Percentiles rank a stretch among this genome's conserved stretches.
phyloP scores from a whole-genome alignment of 1,140 invertebrate species.

The Bilobella aurantiaca region DNA sequence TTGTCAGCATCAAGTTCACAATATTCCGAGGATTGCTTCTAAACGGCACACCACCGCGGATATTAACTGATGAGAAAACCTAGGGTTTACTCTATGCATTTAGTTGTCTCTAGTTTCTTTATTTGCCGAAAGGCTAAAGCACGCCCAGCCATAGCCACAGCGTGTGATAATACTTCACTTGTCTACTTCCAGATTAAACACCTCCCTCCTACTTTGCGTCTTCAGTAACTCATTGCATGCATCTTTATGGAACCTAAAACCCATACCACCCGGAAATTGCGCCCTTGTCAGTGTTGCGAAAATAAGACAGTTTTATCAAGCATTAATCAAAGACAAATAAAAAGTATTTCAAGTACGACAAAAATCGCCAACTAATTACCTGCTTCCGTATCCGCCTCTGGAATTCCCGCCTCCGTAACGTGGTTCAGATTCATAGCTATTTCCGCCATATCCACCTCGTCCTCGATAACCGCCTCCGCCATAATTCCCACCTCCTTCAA shows the following conservation, averaged over 20 bases:
- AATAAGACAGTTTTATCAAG: too few relatives aligned
- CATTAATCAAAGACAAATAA: too few relatives aligned
- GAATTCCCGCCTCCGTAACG: neutral
- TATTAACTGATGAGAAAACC: neutral
- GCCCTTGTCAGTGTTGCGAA: too few relatives aligned
- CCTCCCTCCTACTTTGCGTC: too few relatives aligned
- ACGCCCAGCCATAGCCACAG: constrained; percentile 15
- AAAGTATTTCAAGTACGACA: too few relatives aligned
- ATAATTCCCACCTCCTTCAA: neutral
- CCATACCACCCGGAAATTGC: too few relatives aligned
- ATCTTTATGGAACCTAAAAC: too few relatives aligned
- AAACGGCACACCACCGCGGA: neutral
- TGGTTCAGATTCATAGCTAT: neutral
- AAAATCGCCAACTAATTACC: too few relatives aligned
- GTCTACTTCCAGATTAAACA: neutral
- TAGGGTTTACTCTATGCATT: neutral
- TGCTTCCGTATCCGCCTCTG: neutral
- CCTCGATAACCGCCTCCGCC: constrained; percentile 12
- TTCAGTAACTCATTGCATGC: too few relatives aligned
- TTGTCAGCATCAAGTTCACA: neutral
- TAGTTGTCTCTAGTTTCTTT: neutral
- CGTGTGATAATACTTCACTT: constrained; percentile 4
- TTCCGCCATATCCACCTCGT: constrained; percentile 3
- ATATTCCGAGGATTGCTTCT: too few relatives aligned
- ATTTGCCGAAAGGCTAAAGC: constrained; percentile 3